Base-by-base conservation (phyloP, 2,797 vertebrate species). In the Dipus sagitta region DNA sequence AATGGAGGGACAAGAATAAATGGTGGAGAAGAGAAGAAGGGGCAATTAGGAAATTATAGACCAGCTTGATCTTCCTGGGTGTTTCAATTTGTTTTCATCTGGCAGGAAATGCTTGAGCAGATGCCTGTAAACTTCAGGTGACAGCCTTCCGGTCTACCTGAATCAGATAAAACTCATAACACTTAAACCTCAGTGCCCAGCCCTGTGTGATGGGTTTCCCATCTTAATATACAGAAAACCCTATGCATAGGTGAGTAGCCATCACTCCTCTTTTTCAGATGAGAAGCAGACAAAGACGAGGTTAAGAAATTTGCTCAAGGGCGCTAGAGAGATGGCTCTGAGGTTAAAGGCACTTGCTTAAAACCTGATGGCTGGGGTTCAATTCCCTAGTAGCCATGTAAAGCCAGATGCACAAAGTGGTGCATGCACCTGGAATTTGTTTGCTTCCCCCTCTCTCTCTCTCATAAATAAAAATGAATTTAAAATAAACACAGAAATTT, bases 171-270 rank as follows among this genome's bases (percentile, higher is more conserved):
- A 14, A 77, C 10, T 28, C 62, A 81, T 34, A 18, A 75, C 9
- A 21, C 1, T 34, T 67, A 28, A 42, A 0, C 21, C 13, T 24
- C 30, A 0, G 20, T 2, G 1, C 26, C 75, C 32, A 26, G 32
- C 6, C 52, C 90, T 23, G 8, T 9, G 14, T 21, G 8, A 15
- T 54, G 3, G 23, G 26, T 20, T 89, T 42, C 26, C 9, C 30
- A 2, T 32, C 67, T 26, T 76, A 70, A 17, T 0, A 8, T 67
- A 86, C 81, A 82, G 82, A 38, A 38, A 81, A 77, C 1, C 28
- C 77, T 26, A 0, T 58, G 62, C 58, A 9, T 28, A 13, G 24
- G 21, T 74, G n/a, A 58, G 17, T n/a, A 23, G 18, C 52, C 28
- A 2, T 79, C 52, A n/a, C 4, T 13, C 4, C 7, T 75, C 58